A percentile compares a stretch with the other conserved stretches of the same genome.
phyloP scores from a whole-genome alignment of 2,888 invertebrate species.

The Mythimna albipuncta region DNA sequence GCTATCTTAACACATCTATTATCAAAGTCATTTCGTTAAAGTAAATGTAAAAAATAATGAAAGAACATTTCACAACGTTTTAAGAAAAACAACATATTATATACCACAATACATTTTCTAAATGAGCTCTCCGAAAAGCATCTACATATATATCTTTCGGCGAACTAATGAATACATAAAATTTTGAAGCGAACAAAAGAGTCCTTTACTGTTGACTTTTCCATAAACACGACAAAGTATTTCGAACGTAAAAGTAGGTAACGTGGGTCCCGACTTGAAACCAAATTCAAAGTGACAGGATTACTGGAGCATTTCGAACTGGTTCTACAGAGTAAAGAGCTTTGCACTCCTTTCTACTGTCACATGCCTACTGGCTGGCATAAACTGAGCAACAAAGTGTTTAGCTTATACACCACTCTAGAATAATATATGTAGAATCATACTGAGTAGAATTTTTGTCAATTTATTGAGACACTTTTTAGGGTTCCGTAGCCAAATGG shows the following conservation, averaged over 20 bases:
- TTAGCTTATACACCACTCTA: conserved; percentile 37
- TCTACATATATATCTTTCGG: conserved; percentile 46
- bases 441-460: conserved; percentile 6
- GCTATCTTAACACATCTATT: background rate
- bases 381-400: conserved; percentile 62
- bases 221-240: conserved; percentile 79
- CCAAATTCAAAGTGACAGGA: conserved; percentile 82
- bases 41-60: background rate
- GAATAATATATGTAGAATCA: conserved; percentile 8
- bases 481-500: too few relatives aligned
- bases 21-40: background rate
- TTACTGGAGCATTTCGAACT: conserved; percentile 74
- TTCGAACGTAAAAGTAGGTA: conserved; percentile 77
- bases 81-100: too few relatives aligned
- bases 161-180: conserved; percentile 64
- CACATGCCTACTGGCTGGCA: conserved; percentile 54
- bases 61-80: background rate
- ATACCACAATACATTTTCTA: conserved; percentile 4
- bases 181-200: conserved; percentile 62
- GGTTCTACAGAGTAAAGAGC: conserved; percentile 68
- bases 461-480: background rate
- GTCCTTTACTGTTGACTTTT: conserved; percentile 67
- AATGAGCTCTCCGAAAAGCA: conserved; percentile 20
- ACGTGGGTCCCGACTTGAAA: conserved; percentile 73
- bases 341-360: conserved; percentile 66